Percentiles rank a stretch among this genome's conserved stretches.
Evolutionary conservation across 2,797 vertebrate genomes (phyloP).

Genomic region (Thalassophryne amazonica): DNA sequence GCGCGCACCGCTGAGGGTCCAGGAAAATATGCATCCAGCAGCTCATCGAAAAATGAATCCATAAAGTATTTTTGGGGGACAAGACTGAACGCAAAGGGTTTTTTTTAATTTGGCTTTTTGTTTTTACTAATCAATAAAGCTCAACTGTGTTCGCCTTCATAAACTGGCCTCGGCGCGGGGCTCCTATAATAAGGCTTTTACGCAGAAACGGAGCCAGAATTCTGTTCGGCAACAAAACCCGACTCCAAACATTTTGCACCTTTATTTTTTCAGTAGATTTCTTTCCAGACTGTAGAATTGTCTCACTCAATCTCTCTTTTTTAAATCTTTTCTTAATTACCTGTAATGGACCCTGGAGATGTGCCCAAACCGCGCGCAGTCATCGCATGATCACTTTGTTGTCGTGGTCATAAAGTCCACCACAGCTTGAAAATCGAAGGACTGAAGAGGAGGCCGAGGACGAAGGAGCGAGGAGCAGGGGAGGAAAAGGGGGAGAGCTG

Average conservation of each 20-base stretch:
- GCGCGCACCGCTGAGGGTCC: conserved; percentile 4
- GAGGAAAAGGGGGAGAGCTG: conserved; percentile 52
- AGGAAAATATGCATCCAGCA: conserved; percentile 20
- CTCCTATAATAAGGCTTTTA: no score
- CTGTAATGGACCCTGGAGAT: conserved; percentile 74
- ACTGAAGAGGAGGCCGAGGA: neutral
- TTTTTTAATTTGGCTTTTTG: no score
- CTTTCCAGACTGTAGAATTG: no score
- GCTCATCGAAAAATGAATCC: neutral
- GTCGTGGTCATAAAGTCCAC: conserved; percentile 62
- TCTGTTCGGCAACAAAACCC: no score
- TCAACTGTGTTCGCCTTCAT: no score
- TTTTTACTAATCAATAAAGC: neutral
- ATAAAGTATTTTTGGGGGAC: neutral
- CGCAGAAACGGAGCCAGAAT: no score
- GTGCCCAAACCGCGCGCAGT: conserved; percentile 74
- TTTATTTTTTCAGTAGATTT: no score
- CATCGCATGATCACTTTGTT: conserved; percentile 80
- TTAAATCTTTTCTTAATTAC: conserved; percentile 58
- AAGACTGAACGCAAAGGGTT: neutral
- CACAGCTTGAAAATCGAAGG: conserved; percentile 23
- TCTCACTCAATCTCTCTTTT: no score
- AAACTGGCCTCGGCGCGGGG: no score
- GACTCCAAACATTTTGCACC: no score
- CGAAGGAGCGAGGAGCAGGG: neutral